These are phyloP conservation scores for Hyaena hyaena DNA, from an alignment of 2,113 vertebrate genomes.

Conservation along the genomic window DNA sequence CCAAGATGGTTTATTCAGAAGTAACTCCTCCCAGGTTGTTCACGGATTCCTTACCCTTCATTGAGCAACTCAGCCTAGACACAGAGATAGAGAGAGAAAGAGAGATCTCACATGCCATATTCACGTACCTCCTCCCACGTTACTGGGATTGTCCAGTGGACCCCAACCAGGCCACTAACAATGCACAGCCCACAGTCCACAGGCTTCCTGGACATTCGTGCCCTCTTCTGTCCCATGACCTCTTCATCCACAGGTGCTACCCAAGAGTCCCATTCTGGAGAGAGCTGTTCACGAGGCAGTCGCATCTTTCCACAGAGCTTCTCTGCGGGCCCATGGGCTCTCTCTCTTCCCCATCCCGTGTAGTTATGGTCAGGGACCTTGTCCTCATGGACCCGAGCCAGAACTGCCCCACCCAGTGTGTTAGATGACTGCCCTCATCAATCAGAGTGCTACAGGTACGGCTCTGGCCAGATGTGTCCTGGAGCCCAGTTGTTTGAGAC, in stretches of 20 bases:
- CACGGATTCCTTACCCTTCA: background rate
- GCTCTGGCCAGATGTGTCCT: background rate
- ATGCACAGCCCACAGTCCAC: background rate
- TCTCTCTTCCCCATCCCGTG: too few species aligned
- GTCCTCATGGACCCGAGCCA: background rate
- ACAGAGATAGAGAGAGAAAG: background rate
- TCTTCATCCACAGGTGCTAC: background rate
- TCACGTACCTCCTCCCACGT: background rate
- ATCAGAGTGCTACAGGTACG: rapidly evolving
- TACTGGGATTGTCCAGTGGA: background rate
- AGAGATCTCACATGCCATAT: background rate
- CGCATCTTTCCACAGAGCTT: too few species aligned
- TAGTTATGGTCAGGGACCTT: background rate
- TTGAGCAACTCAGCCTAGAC: background rate
- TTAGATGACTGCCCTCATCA: background rate
- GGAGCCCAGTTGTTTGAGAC: background rate
- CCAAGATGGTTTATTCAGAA: background rate
- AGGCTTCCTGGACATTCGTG: too few species aligned
- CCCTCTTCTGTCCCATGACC: background rate
- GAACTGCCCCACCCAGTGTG: background rate
- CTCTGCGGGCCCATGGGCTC: rapidly evolving
- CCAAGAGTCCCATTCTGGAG: too few species aligned
- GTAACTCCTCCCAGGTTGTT: background rate
- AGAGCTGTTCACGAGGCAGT: background rate
- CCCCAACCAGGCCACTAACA: background rate